Conservation (phyloP, 2,113 vertebrate species). For the Castor canadensis region DNA sequence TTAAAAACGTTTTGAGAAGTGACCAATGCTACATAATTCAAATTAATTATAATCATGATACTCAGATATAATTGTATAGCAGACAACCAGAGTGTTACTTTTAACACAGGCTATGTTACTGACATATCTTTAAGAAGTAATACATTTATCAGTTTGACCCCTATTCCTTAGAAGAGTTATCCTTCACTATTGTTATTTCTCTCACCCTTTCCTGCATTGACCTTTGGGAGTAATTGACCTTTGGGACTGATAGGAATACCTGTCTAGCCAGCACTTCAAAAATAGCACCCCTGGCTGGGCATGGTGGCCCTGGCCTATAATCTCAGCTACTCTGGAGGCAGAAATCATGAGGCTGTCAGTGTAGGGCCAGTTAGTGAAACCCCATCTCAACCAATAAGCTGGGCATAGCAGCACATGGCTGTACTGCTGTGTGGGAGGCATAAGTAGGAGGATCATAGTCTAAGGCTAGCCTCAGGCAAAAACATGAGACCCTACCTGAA, state of each 20-base stretch:
- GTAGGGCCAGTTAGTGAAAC: too few relatives aligned
- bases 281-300: neutral
- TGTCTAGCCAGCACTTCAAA: neutral
- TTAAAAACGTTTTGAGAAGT: constrained; percentile 45
- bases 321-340: too few relatives aligned
- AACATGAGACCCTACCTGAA: too few relatives aligned
- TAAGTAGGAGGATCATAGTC: too few relatives aligned
- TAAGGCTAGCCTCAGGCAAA: too few relatives aligned
- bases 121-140: neutral
- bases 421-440: too few relatives aligned
- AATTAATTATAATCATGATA: neutral
- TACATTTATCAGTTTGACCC: neutral
- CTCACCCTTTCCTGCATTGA: neutral
- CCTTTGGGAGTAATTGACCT: neutral
- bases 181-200: neutral
- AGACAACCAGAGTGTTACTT: neutral
- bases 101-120: neutral
- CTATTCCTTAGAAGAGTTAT: neutral
- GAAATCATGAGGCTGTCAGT: too few relatives aligned
- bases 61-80: neutral
- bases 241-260: neutral
- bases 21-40: neutral
- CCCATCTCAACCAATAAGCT: too few relatives aligned
- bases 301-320: too few relatives aligned
- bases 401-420: too few relatives aligned